Base-by-base conservation (phyloP, 2,797 vertebrate genomes). In the Melanotaenia boesemani region DNA sequence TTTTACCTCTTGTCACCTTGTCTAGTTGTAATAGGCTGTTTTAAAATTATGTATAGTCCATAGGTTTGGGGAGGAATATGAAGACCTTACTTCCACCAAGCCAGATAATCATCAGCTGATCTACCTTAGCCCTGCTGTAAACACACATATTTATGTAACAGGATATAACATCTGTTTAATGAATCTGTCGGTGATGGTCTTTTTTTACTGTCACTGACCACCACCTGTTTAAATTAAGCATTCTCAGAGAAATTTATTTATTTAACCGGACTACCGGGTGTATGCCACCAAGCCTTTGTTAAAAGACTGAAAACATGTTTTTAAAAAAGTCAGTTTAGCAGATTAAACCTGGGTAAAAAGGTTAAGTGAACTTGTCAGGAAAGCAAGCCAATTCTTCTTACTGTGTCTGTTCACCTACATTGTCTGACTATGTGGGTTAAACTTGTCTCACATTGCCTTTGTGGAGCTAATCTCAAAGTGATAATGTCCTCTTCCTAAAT, bases 1-100 rank as follows among this genome's bases (percentile, higher is more conserved):
- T 92, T 91, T 86, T 76, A 74, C 85, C 85, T 83, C 58, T 64
- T 63, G 65, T 81, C 88, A 82, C 80, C 83, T 81, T 76, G 67
- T 84, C 63, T 48, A 57, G 68, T 74, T 68, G 2, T 67, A 69
- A 77, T 63, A 50, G 63, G 61, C 12, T 55, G 78, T 78, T 88
- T 63, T 72, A 44, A 77, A 72, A 65, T 15, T 2, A 63, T 22
- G 12, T 32, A 34, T n/a, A 24, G 30, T 39, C 26, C 44, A 30
- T 13, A 64, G 24, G 36, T 70, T 72, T 34, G 77, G 18, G 34
- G 5, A 62, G 28, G n/a, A 64, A 62, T n/a, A 65, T 44, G 2
- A 41, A 68, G 48, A 63, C 22, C 9, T 39, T 72, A 72, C 67
- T 59, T 13, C 18, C 36, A 28, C 9, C 2, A 52, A 50, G 79